Conservation (phyloP, 2,888 invertebrate species). For the Plagodis pulveraria region DNA sequence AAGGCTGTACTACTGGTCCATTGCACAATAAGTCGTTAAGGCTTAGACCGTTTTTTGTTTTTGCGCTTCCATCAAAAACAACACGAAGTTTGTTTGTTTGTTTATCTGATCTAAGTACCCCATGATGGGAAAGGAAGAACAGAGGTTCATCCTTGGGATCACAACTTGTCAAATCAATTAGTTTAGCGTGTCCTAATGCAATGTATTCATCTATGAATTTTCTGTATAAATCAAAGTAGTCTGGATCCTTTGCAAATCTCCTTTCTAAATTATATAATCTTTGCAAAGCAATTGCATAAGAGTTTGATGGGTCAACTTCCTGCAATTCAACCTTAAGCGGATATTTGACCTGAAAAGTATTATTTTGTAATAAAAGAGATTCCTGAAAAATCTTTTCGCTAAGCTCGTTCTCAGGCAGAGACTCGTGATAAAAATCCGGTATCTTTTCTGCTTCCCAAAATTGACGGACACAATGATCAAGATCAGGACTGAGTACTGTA, state of each 20-base stretch:
- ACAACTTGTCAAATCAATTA: too few relatives aligned
- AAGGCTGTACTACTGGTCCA: too few relatives aligned
- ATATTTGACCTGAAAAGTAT: not conserved
- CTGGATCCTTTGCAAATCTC: constrained; percentile 2
- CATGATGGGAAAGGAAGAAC: too few relatives aligned
- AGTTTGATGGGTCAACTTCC: constrained; percentile 13
- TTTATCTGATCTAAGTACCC: too few relatives aligned
- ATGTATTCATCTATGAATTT: too few relatives aligned
- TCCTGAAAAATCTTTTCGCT: not conserved
- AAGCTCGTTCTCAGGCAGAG: not conserved
- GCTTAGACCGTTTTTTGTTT: too few relatives aligned
- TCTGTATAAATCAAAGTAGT: too few relatives aligned
- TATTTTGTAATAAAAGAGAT: not conserved
- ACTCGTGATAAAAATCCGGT: not conserved
- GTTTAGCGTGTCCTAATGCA: too few relatives aligned
- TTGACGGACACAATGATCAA: constrained; percentile 1
- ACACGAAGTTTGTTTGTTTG: too few relatives aligned
- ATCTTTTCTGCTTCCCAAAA: constrained; percentile 5
- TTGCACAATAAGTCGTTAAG: too few relatives aligned
- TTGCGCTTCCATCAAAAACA: too few relatives aligned
- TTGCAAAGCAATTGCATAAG: constrained; percentile 15
- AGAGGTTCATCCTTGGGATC: too few relatives aligned
- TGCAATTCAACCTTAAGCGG: constrained; percentile 7
- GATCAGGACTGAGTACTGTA: not conserved
- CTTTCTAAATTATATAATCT: constrained; percentile 14